These are phyloP conservation scores for Petrocephalus schoutedeni DNA, from an alignment of 2,797 vertebrate species.

Conservation along the genomic window DNA sequence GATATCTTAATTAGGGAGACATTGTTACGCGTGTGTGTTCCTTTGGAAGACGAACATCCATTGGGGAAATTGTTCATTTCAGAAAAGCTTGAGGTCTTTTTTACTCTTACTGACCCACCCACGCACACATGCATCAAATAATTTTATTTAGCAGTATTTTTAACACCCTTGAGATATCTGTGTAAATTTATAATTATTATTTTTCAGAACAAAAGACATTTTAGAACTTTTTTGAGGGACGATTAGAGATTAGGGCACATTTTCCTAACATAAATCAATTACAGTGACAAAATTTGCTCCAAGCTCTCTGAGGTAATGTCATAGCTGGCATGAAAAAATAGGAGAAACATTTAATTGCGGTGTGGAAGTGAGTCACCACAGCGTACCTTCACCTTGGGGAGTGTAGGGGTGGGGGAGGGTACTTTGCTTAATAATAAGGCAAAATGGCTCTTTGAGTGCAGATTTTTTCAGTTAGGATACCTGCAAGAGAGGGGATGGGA, in stretches of 20 bases:
- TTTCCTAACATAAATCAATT: not conserved
- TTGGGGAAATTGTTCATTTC: not conserved
- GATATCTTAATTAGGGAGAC: not conserved
- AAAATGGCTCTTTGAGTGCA: not conserved
- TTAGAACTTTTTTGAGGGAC: slow-evolving; percentile 13
- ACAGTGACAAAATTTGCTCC: not conserved
- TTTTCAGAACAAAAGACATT: slow-evolving; percentile 28
- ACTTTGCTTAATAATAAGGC: not conserved
- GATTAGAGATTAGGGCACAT: not conserved
- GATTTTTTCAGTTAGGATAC: not conserved
- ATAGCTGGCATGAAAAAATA: not conserved
- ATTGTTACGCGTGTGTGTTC: not conserved
- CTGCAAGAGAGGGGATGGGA: not conserved
- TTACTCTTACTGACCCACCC: not conserved
- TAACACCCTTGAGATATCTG: slow-evolving; percentile 21
- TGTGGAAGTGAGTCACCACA: not conserved
- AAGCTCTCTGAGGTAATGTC: not conserved
- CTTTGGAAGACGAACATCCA: not conserved
- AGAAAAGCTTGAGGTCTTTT: not conserved
- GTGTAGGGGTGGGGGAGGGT: not conserved
- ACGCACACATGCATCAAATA: slow-evolving; percentile 15
- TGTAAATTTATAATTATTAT: slow-evolving; percentile 29
- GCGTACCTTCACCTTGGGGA: not conserved
- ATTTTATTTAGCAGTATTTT: slow-evolving; percentile 35
- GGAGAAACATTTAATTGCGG: not conserved